Conservation (phyloP, 1,140 invertebrate genomes). For the Trachymyrmex cornetzi region DNA sequence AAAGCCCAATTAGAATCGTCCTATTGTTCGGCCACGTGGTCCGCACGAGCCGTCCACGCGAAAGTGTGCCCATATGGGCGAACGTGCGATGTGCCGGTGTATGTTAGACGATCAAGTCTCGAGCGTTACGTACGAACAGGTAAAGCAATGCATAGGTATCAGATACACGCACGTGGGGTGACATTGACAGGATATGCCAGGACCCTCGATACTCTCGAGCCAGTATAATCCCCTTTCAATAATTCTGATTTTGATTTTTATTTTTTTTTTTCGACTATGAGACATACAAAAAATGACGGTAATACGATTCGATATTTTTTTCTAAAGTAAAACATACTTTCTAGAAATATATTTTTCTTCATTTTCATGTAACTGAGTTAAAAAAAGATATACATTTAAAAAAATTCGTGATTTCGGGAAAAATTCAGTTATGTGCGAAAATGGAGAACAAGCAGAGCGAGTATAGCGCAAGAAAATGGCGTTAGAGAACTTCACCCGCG, state of each 20-base stretch:
- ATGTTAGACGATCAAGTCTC: constrained; percentile 2
- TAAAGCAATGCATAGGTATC: constrained; percentile 59
- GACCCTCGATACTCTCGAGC: not conserved
- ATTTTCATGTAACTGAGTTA: not conserved
- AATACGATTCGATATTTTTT: not conserved
- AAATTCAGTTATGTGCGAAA: constrained; percentile 7
- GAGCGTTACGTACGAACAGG: constrained; percentile 66
- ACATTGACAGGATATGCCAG: constrained; percentile 33
- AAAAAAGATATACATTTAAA: not conserved
- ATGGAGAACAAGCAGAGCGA: constrained; percentile 3
- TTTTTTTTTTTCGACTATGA: not conserved
- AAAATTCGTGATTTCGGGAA: not conserved
- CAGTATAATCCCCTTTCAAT: constrained; percentile 13
- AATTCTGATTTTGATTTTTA: not conserved
- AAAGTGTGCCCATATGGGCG: constrained; percentile 57
- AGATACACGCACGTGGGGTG: constrained; percentile 30
- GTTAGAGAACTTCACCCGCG: not conserved
- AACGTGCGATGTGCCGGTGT: constrained; percentile 9
- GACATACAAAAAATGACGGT: not conserved
- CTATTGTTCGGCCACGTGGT: constrained; percentile 84
- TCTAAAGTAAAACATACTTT: not conserved
- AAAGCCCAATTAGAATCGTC: constrained; percentile 84
- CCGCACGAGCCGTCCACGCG: constrained; percentile 78
- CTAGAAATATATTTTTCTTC: not conserved
- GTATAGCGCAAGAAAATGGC: not conserved